phyloP scores from a whole-genome alignment of 2,797 vertebrate genomes.

The Peromyscus nudipes region DNA sequence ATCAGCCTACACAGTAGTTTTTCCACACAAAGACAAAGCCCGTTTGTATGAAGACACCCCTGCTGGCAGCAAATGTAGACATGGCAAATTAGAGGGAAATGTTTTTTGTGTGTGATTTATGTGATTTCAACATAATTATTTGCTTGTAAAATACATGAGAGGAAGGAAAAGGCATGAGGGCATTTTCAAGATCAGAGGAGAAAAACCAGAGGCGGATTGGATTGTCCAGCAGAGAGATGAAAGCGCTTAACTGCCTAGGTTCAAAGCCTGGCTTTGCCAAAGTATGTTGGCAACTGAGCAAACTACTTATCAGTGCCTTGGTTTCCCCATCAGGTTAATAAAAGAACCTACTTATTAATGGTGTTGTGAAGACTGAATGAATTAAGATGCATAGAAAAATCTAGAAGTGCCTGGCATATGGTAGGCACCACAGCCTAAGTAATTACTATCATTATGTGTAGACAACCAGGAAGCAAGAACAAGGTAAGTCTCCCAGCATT shows the following conservation, averaged over 20 bases:
- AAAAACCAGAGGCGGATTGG: neutral
- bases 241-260: neutral
- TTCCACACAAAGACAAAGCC: slow-evolving; percentile 29
- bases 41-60: slow-evolving; percentile 57
- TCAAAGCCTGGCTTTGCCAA: slow-evolving; percentile 53
- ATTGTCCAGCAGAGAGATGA: slow-evolving; percentile 47
- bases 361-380: neutral
- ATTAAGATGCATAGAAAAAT: slow-evolving; percentile 30
- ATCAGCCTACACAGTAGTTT: slow-evolving; percentile 41
- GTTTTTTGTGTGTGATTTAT: neutral
- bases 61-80: neutral
- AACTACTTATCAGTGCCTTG: slow-evolving; percentile 66
- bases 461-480: slow-evolving; percentile 50
- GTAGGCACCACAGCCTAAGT: neutral
- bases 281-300: slow-evolving; percentile 7
- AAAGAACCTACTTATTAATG: slow-evolving; percentile 71
- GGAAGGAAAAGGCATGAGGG: slow-evolving; percentile 7
- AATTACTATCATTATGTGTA: slow-evolving; percentile 73
- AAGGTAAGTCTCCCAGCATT: slow-evolving; percentile 44
- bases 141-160: slow-evolving; percentile 73
- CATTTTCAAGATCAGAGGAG: slow-evolving; percentile 70
- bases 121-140: slow-evolving; percentile 73
- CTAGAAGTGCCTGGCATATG: slow-evolving; percentile 13
- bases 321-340: slow-evolving; percentile 58
- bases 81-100: slow-evolving; percentile 71